Evolutionary conservation across 2,888 invertebrate species (phyloP).

Genomic region (Germaria angustata): DNA sequence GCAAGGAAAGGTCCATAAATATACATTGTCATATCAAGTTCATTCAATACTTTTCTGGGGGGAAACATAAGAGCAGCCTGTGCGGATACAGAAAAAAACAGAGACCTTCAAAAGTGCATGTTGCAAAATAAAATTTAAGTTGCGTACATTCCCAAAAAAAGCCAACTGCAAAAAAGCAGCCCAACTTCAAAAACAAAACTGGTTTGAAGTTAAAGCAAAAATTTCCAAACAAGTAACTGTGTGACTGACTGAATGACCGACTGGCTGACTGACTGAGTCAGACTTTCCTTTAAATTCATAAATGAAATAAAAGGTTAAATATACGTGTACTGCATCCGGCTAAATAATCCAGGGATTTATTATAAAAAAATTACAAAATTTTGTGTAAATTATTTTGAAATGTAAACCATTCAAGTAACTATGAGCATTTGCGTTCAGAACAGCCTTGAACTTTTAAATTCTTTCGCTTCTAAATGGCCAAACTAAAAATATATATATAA

Average conservation of each 20-base stretch:
- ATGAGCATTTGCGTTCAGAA: not conserved
- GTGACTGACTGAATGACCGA: not conserved
- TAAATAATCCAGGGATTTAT: no score
- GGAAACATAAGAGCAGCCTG: not conserved
- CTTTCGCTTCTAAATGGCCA: not conserved
- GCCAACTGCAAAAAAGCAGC: no score
- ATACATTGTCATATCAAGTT: constrained; percentile 45
- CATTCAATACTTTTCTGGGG: not conserved
- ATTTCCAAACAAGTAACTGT: not conserved
- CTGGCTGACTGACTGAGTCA: not conserved
- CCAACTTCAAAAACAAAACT: constrained; percentile 21
- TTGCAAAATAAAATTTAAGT: constrained; percentile 15
- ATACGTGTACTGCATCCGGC: not conserved
- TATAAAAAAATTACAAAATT: no score
- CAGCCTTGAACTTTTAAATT: constrained; percentile 40
- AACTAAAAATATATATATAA: no score
- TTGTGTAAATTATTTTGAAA: not conserved
- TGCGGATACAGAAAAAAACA: not conserved
- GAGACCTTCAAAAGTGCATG: constrained; percentile 50
- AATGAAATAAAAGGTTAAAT: not conserved
- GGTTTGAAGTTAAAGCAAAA: constrained; percentile 29
- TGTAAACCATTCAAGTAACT: not conserved
- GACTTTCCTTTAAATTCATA: not conserved
- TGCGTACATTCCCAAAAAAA: constrained; percentile 12
- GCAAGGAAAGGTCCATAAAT: constrained; percentile 34